These are phyloP conservation scores for Willisornis vidua DNA, from an alignment of 2,113 vertebrate species.

Conservation along the genomic window DNA sequence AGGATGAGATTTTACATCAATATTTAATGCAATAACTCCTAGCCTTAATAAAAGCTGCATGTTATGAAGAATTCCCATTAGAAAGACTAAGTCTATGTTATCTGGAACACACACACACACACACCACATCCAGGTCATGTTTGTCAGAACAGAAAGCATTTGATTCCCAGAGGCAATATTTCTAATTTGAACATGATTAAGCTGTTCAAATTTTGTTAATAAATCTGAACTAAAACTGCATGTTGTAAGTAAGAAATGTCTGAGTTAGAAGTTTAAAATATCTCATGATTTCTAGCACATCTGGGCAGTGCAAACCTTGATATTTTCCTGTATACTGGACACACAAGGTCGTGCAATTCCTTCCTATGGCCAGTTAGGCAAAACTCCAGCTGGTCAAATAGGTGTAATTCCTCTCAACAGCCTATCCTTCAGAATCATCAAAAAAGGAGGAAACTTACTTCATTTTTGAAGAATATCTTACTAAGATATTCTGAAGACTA, in stretches of 20 bases:
- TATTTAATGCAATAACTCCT: constrained; percentile 61
- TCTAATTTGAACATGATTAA: constrained; percentile 66
- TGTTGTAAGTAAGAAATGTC: background rate
- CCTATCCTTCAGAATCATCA: background rate
- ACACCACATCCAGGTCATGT: background rate
- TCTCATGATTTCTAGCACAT: background rate
- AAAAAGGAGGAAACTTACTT: background rate
- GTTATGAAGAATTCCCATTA: constrained; percentile 59
- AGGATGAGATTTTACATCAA: constrained; percentile 44
- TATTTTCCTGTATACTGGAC: background rate
- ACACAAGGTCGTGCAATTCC: background rate
- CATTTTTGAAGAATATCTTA: background rate
- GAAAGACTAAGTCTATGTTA: constrained; percentile 28
- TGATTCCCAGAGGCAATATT: constrained; percentile 58
- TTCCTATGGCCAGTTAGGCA: background rate
- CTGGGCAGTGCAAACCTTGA: background rate
- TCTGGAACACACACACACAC: constrained; percentile 39
- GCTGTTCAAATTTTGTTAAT: constrained; percentile 62
- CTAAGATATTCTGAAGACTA: background rate
- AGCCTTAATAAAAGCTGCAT: constrained; percentile 68
- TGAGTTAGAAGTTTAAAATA: constrained; percentile 11
- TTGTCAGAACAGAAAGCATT: constrained; percentile 49
- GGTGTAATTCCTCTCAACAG: background rate
- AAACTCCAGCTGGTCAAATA: background rate
- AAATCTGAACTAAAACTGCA: constrained; percentile 58